A percentile compares a stretch with the other conserved stretches of the same genome.
Evolutionary conservation across 2,797 vertebrate species (phyloP).

Genomic region (Borostomias antarcticus): DNA sequence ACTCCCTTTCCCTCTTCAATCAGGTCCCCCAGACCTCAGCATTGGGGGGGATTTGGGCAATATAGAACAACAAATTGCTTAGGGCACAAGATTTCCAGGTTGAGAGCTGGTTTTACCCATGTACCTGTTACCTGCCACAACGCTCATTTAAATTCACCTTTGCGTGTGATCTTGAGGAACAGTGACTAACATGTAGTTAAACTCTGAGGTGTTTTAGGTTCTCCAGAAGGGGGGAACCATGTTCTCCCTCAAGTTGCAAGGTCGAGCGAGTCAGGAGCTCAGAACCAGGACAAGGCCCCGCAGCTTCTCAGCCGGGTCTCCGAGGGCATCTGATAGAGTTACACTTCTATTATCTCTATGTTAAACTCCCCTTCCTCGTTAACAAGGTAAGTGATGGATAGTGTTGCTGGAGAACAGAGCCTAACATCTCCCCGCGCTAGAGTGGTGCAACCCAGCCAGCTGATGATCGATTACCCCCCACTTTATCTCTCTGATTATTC

Average conservation of each 20-base stretch:
- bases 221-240: background rate
- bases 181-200: background rate
- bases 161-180: background rate
- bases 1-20: too few species aligned
- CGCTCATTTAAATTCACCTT: background rate
- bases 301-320: conserved; percentile 41
- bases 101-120: too few species aligned
- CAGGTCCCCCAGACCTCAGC: too few species aligned
- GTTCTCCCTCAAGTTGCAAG: conserved; percentile 37
- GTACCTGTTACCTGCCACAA: too few species aligned
- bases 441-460: conserved; percentile 43
- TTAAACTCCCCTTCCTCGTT: conserved; percentile 68
- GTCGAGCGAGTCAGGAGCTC: conserved; percentile 42
- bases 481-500: conserved; percentile 71
- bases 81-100: too few species aligned
- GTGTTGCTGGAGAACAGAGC: conserved; percentile 40
- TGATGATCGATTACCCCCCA: conserved; percentile 68
- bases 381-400: conserved; percentile 75
- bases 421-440: conserved; percentile 31
- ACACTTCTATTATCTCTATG: conserved; percentile 63
- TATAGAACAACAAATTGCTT: too few species aligned
- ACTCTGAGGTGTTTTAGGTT: background rate
- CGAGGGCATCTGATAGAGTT: conserved; percentile 51
- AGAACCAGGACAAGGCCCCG: conserved; percentile 51
- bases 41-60: too few species aligned